Evolutionary conservation across 2,797 vertebrate genomes (phyloP).

Genomic region (Oreortyx pictus): DNA sequence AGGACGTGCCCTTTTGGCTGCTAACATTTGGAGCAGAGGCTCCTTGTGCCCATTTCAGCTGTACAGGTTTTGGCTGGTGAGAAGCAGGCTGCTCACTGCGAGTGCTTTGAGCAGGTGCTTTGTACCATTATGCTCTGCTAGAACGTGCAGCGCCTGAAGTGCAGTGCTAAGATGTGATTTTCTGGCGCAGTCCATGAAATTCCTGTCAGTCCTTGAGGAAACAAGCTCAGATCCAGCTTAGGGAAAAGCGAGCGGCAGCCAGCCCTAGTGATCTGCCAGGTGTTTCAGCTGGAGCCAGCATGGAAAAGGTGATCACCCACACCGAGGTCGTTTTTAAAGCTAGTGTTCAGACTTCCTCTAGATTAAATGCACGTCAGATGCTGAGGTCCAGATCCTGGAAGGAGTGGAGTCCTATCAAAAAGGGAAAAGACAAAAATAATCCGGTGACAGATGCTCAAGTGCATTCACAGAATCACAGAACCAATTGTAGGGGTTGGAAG

Average conservation of each 20-base stretch:
- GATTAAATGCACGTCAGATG: rapidly evolving
- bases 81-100: rapidly evolving
- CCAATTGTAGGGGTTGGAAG: too few species aligned
- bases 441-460: rapidly evolving
- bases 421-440: neutral
- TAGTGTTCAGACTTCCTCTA: rapidly evolving
- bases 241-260: neutral
- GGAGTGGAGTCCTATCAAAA: rapidly evolving
- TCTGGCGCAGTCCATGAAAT: neutral
- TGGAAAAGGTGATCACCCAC: neutral
- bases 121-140: neutral
- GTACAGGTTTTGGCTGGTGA: neutral
- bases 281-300: rapidly evolving
- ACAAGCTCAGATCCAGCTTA: neutral
- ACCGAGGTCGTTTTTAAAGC: neutral
- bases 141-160: rapidly evolving
- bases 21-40: rapidly evolving
- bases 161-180: neutral
- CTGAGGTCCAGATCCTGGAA: neutral
- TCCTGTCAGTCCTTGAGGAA: neutral
- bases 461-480: neutral
- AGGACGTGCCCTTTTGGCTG: neutral
- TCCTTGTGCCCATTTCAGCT: rapidly evolving
- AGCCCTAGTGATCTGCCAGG: neutral
- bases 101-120: neutral